Conservation (phyloP, 2,797 vertebrate genomes). For the Amniataba percoides region DNA sequence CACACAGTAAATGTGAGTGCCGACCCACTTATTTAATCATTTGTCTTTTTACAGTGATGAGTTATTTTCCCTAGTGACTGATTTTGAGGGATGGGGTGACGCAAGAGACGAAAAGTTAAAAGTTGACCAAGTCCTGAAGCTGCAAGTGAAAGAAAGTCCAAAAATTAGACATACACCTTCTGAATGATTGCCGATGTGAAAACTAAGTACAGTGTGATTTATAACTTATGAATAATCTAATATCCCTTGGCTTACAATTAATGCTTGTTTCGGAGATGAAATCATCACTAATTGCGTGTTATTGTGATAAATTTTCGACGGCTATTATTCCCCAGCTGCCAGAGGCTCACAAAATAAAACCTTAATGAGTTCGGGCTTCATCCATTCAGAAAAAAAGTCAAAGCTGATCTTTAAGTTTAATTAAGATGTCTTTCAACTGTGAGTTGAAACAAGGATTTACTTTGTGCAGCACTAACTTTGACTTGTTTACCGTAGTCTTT, state of each 20-base stretch:
- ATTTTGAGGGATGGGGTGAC: conserved; percentile 45
- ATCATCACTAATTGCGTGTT: not conserved
- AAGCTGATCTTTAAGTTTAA: conserved; percentile 4
- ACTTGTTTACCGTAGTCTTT: not conserved
- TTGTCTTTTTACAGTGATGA: conserved; percentile 45
- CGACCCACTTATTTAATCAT: conserved; percentile 53
- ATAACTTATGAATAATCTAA: not conserved
- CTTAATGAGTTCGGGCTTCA: conserved; percentile 21
- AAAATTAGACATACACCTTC: not conserved
- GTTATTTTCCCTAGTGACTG: conserved; percentile 36
- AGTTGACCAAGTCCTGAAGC: conserved; percentile 28
- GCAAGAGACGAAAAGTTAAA: conserved; percentile 44
- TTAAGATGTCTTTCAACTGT: conserved; percentile 16
- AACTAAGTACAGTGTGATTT: not conserved
- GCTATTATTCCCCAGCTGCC: conserved; percentile 3
- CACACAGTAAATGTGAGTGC: not conserved
- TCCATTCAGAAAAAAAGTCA: conserved; percentile 1
- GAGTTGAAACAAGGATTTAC: conserved; percentile 15
- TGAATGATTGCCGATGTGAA: not conserved
- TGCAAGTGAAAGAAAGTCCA: conserved; percentile 12
- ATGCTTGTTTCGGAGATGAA: not conserved
- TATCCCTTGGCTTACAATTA: not conserved
- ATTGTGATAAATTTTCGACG: not conserved
- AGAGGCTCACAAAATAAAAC: conserved; percentile 12
- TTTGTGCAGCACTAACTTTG: not conserved